Conservation (phyloP, 2,888 invertebrate genomes). For the Criorhina ranunculi region DNA sequence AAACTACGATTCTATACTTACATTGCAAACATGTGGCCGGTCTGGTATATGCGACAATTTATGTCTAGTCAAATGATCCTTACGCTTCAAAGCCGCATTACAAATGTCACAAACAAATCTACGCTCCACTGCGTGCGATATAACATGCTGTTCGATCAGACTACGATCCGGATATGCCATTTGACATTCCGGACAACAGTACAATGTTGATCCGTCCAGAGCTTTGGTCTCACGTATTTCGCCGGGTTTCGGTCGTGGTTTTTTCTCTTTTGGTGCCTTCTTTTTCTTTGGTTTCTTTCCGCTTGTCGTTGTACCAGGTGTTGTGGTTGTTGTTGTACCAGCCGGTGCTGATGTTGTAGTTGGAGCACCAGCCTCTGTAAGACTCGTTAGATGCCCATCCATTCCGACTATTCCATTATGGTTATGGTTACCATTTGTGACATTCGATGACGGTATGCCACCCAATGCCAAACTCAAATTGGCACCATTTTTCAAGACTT, state of each 20-base stretch:
- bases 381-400: constrained; percentile 82
- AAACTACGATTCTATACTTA: constrained; percentile 78
- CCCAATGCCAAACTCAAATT: constrained; percentile 84
- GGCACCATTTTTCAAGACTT: constrained; percentile 84
- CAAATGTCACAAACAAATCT: constrained; percentile 95
- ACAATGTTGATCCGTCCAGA: constrained; percentile 92
- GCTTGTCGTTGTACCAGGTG: constrained; percentile 83
- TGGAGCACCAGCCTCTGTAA: constrained; percentile 82
- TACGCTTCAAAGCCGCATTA: constrained; percentile 93
- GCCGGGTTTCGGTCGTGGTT: constrained; percentile 89
- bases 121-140: constrained; percentile 93
- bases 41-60: constrained; percentile 95
- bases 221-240: constrained; percentile 86
- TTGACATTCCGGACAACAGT: constrained; percentile 95
- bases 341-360: constrained; percentile 84
- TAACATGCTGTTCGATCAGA: constrained; percentile 92
- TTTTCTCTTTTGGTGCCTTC: constrained; percentile 89
- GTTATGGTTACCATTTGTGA: constrained; percentile 80
- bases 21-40: constrained; percentile 94
- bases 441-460: constrained; percentile 81
- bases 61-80: constrained; percentile 94
- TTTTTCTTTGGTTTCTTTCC: constrained; percentile 85
- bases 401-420: constrained; percentile 82
- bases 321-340: constrained; percentile 84
- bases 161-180: constrained; percentile 95